Base-by-base conservation (phyloP, 2,113 vertebrate species). In the Petaurus breviceps region DNA sequence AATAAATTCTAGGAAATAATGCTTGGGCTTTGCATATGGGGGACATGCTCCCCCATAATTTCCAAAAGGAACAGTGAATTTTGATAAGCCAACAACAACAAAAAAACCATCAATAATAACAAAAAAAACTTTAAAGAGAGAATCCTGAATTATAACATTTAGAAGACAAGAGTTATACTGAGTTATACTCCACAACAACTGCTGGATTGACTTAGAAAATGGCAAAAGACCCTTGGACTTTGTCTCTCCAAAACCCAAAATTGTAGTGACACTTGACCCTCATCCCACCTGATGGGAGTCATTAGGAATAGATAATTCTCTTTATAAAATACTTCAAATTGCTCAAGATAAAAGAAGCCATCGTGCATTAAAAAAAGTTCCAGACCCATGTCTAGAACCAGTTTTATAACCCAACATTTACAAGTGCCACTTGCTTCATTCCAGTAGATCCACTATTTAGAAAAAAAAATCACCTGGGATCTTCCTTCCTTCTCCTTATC, bases 311-410 rank as follows among this genome's bases (percentile, higher is more conserved):
- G 43, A 37, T 92, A 77, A 77, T 89, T 54, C 12, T 90, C 89
- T 95, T 94, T 95, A 4, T 3, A 95, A 90, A 95, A 95, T 55
- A 28, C 93, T 93, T 16, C 16, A 89, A 90, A 47, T 12, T 8
- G 51, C n/a, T 93, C 90, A 95, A 49, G 93, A 94, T 93, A 61
- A 26, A 57, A 22, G 26, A 10, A 93, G 53, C 91, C 46, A 93
- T 19, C 14, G 26, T 5, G n/a, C 37, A 19, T n/a, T 14, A 37
- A n/a, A n/a, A 19, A 7, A 77, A n/a, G 37, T 77, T 77, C 14
- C 16, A n/a, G 5, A 77, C 61, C 37, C 4, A 37, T n/a, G 12
- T 77, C 61, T 68, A 68, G 57, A 68, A 37, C 31, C 57, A 68
- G 11, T 37, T 68, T 28, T 68, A 68, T n/a, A 77, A 77, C 1